Evolutionary conservation across 2,113 vertebrate species (phyloP).

Genomic region (Oryctolagus cuniculus): DNA sequence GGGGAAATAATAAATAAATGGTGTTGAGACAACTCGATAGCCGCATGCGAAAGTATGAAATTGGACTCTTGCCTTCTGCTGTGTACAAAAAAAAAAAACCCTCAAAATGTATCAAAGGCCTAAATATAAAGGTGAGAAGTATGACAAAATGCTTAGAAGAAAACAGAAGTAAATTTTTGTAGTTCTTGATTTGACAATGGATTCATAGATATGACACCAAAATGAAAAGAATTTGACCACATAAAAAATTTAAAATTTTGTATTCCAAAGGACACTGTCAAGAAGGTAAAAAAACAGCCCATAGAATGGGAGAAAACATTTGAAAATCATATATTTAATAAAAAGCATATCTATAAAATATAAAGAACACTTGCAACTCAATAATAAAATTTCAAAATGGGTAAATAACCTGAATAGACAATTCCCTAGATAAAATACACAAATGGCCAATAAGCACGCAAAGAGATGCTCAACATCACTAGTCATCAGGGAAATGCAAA

Average conservation of each 20-base stretch:
- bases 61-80: not conserved
- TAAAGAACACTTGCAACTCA: not conserved
- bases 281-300: not conserved
- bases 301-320: not conserved
- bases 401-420: not conserved
- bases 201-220: not conserved
- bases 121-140: constrained; percentile 7
- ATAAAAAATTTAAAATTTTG: not conserved
- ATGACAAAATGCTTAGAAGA: constrained; percentile 37
- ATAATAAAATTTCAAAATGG: not conserved
- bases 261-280: not conserved
- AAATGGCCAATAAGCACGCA: not conserved
- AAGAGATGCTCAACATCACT: not conserved
- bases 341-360: not conserved
- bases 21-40: not conserved
- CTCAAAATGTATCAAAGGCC: constrained; percentile 36
- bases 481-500: not conserved
- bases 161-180: constrained; percentile 15
- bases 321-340: not conserved
- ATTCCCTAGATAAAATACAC: not conserved
- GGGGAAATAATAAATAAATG: not conserved
- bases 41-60: not conserved
- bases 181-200: not conserved
- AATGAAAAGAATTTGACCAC: not conserved
- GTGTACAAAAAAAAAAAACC: not conserved